Evolutionary conservation across 2,888 invertebrate genomes (phyloP).

Genomic region (Lycophotia porphyrea): DNA sequence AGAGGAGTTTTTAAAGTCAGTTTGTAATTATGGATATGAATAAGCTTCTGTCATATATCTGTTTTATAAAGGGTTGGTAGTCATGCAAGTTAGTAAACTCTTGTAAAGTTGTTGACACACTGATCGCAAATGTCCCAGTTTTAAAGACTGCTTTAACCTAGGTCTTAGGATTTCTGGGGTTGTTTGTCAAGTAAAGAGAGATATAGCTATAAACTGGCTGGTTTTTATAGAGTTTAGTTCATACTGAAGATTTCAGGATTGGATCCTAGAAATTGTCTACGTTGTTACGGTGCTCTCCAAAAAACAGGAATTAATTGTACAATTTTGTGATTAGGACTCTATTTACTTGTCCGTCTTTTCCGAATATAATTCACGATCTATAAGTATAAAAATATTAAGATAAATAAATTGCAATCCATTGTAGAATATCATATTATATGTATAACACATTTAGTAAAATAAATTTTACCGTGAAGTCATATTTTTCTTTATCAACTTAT

Average conservation of each 20-base stretch:
- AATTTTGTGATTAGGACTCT: not conserved
- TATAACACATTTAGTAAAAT: too few species aligned
- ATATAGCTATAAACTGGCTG: not conserved
- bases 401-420: accelerated
- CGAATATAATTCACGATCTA: not conserved
- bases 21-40: slow-evolving; percentile 26
- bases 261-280: not conserved
- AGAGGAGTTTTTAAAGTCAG: slow-evolving; percentile 37
- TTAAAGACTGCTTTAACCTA: not conserved
- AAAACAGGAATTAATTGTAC: not conserved
- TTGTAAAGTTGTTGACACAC: not conserved
- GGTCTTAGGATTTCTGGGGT: not conserved
- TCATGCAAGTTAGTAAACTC: not conserved
- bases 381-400: not conserved
- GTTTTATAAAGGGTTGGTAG: not conserved
- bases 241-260: not conserved
- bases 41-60: slow-evolving; percentile 7
- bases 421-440: not conserved
- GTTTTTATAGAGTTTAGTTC: not conserved
- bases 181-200: not conserved
- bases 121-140: not conserved
- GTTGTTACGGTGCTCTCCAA: not conserved
- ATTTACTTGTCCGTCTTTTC: not conserved
- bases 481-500: not conserved
- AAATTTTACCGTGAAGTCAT: not conserved